Base-by-base conservation (phyloP, 2,797 vertebrate genomes). In the Chanos chanos region DNA sequence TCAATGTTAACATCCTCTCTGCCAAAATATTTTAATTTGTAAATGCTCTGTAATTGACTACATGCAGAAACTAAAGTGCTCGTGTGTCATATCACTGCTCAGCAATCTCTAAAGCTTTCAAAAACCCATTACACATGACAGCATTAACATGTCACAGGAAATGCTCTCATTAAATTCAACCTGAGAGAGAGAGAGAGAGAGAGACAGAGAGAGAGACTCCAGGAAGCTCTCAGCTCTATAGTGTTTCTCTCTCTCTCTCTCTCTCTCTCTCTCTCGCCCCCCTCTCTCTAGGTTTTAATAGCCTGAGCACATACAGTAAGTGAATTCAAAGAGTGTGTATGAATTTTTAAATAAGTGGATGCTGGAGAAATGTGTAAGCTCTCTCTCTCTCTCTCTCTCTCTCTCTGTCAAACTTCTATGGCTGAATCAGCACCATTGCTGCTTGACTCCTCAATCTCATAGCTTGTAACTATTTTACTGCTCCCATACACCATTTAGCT, bases 341-440 rank as follows among this genome's bases (percentile, higher is more conserved):
- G 66, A 74, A 78, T 78, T 72, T 78, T 78, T 77, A 72, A 77
- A 63, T 71, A 60, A 61, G 63, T 59, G 55, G 27, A 68, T 65
- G 44, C 16, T 13, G 33, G 10, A 43, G 49, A 60, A 67, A 63
- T 63, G 64, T 34, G 69, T 28, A 64, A 36, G 55, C 31, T 60
- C 51, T 49, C 41, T 53, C 37, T 65, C 40, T 13, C 31, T 41
- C 16, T 16, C n/a, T n/a, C n/a, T n/a, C n/a, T n/a, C n/a, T n/a
- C n/a, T n/a, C n/a, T n/a, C n/a, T n/a, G n/a, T n/a, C n/a, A n/a
- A 16, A 28, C 31, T 51, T 62, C 21, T 34, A 16, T 40, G 28
- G 66, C 41, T 66, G 67, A 74, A 64, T 61, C 34, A 56, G 47
- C 64, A 48, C 16, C 30, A 22, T 25, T 39, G 12, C 2, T 22